These are phyloP conservation scores for Amphiprion clarkii DNA, from an alignment of 2,797 vertebrate species.

Conservation along the genomic window DNA sequence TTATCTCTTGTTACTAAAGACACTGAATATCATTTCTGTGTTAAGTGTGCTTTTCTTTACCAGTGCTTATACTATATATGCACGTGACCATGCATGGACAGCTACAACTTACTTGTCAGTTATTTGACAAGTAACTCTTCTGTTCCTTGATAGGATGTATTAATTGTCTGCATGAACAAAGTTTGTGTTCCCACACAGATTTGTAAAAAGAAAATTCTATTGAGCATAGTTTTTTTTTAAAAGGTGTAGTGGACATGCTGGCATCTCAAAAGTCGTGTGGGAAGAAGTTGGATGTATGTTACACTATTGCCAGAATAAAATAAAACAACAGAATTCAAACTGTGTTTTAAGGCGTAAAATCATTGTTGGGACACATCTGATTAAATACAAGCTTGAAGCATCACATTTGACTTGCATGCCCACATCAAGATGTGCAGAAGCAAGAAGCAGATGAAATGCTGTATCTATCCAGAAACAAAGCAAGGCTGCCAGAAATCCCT, in stretches of 20 bases:
- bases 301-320: too few species aligned
- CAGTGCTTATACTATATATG: background rate
- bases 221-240: background rate
- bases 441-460: background rate
- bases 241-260: too few species aligned
- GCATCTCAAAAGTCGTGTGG: too few species aligned
- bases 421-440: background rate
- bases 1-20: slow-evolving; percentile 9
- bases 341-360: background rate
- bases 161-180: too few species aligned
- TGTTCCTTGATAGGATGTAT: background rate
- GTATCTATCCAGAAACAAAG: background rate
- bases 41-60: background rate
- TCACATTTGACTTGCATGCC: too few species aligned
- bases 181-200: background rate
- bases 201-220: background rate
- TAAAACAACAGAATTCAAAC: too few species aligned
- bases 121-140: too few species aligned
- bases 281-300: background rate
- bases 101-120: too few species aligned
- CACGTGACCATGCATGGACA: background rate
- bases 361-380: background rate
- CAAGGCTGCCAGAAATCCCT: background rate
- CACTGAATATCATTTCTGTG: background rate
- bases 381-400: too few species aligned